phyloP scores from a whole-genome alignment of 2,113 vertebrate species.

The Aldabrachelys gigantea region DNA sequence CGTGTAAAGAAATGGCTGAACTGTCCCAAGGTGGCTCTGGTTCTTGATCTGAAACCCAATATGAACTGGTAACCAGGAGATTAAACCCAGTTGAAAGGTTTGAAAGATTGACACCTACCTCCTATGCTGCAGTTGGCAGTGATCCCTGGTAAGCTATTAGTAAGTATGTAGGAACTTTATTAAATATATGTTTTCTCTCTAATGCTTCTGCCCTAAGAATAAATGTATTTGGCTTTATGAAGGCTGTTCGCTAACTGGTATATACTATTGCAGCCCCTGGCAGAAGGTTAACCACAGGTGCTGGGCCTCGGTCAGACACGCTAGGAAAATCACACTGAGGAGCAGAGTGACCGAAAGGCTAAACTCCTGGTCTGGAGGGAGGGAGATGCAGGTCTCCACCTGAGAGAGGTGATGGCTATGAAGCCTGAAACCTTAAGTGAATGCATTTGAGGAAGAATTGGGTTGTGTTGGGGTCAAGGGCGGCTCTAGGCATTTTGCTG shows the following conservation, averaged over 20 bases:
- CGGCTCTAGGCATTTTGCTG: too few species aligned
- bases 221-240: not conserved
- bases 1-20: not conserved
- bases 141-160: not conserved
- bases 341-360: not conserved
- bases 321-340: not conserved
- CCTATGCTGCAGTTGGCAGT: not conserved
- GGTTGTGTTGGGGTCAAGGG: too few species aligned
- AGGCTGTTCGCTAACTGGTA: not conserved
- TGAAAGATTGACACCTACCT: not conserved
- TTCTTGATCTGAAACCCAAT: not conserved
- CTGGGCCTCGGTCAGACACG: not conserved
- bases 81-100: not conserved
- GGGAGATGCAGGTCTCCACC: not conserved
- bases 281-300: not conserved
- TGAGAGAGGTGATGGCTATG: not conserved
- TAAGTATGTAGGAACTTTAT: not conserved
- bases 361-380: not conserved
- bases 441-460: not conserved
- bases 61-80: not conserved
- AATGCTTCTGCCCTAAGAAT: not conserved
- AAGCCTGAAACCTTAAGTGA: not conserved
- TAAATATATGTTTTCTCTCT: not conserved
- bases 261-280: not conserved
- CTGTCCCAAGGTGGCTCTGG: not conserved